Base-by-base conservation (phyloP, 2,888 invertebrate genomes). In the Pedicia rivosa region DNA sequence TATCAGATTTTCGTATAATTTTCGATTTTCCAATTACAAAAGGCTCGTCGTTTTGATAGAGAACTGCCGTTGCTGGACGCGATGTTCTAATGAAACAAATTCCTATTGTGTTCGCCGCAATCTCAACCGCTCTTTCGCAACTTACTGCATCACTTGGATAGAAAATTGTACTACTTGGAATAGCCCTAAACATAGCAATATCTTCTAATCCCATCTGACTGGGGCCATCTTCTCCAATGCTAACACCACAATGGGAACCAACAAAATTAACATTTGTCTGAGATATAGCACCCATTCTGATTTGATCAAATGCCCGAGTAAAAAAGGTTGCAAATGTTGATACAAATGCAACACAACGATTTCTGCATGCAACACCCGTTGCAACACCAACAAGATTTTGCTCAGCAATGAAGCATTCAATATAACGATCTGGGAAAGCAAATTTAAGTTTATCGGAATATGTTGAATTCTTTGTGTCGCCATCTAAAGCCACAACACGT, bases 171-270 rank as follows among this genome's bases (percentile, higher is more conserved):
- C 74, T 69, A 41, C 81, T 81, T 37, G 95, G 91, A 46, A 98
- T 73, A 4, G 84, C 62, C 26, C 97, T 73, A 76, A 99, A 98
- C 70, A 98, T 71, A 2, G 92, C 87, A 40, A 98, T 60, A 62
- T 99, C 98, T 65, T 98, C 98, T n/a, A 98, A 70, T 5, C 91
- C 98, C 98, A 99, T 98, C 67, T 99, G 98, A 39, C 90, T 90
- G 13, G 98, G 97, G 0, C 97, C 97, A 64, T 97, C 97, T 65
- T 95, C 95, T 20, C 95, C 98, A 63, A 98, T 99, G 52, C 91
- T 91, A 16, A 97, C 83, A 30, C 98, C 98, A 61, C 90, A 92
- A 65, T 98, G 98, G 0, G 97, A 97, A 1, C 95, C 95, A 41
- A 70, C 88, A 59, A 94, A 87, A 64, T 97, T 98, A 14, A 88